These are phyloP conservation scores for Myodes glareolus DNA, from an alignment of 2,113 vertebrate genomes.

Conservation along the genomic window DNA sequence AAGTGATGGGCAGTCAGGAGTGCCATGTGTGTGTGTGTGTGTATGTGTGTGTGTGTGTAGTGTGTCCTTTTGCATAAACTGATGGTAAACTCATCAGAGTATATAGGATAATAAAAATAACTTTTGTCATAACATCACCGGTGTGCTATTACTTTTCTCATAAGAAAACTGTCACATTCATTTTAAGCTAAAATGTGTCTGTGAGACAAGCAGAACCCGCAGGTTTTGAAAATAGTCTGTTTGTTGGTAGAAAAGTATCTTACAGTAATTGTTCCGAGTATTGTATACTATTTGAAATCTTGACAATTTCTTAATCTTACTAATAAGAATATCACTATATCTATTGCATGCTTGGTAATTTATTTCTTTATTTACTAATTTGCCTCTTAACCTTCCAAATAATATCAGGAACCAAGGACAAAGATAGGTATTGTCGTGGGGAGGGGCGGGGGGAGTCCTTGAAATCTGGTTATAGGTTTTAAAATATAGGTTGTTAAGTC, in stretches of 20 bases:
- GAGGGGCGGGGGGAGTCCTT: background rate
- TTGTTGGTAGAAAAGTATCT: conserved; percentile 68
- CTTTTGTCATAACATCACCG: conserved; percentile 60
- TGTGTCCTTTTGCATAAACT: conserved; percentile 58
- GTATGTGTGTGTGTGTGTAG: too few relatives aligned
- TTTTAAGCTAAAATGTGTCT: conserved; percentile 67
- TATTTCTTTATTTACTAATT: conserved; percentile 10
- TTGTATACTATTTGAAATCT: background rate
- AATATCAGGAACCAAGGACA: conserved; percentile 5
- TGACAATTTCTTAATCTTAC: conserved; percentile 59
- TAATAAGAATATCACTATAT: conserved; percentile 64
- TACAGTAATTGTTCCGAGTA: conserved; percentile 45
- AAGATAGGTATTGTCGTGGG: too few relatives aligned
- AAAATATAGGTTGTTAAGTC: conserved; percentile 61
- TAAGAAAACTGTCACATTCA: conserved; percentile 72
- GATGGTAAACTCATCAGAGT: conserved; percentile 73
- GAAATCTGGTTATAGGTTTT: conserved; percentile 59
- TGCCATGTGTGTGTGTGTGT: background rate
- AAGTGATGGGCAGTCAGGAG: background rate
- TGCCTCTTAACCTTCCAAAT: background rate
- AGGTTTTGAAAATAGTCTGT: conserved; percentile 66
- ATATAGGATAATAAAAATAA: conserved; percentile 72
- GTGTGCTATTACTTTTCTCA: conserved; percentile 68
- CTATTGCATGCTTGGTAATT: conserved; percentile 18
- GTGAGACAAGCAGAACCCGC: background rate